Base-by-base conservation (phyloP, 2,797 vertebrate genomes). In the Gymnocypris eckloni region DNA sequence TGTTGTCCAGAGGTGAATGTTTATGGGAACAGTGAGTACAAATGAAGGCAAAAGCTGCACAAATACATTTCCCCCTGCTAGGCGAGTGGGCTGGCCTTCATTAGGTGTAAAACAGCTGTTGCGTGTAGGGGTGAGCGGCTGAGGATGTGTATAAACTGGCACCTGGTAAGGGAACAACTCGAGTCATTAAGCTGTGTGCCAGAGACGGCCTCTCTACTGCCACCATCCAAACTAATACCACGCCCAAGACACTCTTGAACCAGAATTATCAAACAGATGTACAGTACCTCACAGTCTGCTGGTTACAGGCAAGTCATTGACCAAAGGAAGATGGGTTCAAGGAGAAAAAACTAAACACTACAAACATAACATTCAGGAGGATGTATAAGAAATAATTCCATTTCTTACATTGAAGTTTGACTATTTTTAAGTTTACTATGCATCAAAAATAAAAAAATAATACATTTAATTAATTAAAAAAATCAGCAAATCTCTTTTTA, bases 41-140 rank as follows among this genome's bases (percentile, higher is more conserved):
- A 28, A 71, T 75, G 48, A 72, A 25, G 39, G 48, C 10, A 7
- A 25, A 39, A 39, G 37, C 20, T 1, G 56, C 1, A 28, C 20
- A 56, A 59, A 59, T 2, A 20, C 64, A 22, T 11, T 52, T 75
- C 70, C 48, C 56, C 76, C 20, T 28, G 52, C 15, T 28, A 52
- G 10, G 39, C 48, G 28, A 43, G 88, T 86, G 78, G 89, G 87
- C 45, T 15, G 86, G 85, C 89, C 90, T 88, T 92, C 91, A 93
- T 93, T 93, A 93, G 90, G 90, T 93, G 91, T 91, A 90, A 91
- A 95, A 93, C 94, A 94, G 93, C 92, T 94, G 93, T 92, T 93
- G 88, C 18, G 89, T 90, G 93, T 93, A 93, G 92, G 93, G 92
- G 89, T 91, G 90, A 90, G 93, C 91, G 92, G 92, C 93, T 92